Evolutionary conservation across 2,888 invertebrate genomes (phyloP), one percentile per base, ranked within the genome.

Genomic region (Eupeodes latifasciatus): DNA sequence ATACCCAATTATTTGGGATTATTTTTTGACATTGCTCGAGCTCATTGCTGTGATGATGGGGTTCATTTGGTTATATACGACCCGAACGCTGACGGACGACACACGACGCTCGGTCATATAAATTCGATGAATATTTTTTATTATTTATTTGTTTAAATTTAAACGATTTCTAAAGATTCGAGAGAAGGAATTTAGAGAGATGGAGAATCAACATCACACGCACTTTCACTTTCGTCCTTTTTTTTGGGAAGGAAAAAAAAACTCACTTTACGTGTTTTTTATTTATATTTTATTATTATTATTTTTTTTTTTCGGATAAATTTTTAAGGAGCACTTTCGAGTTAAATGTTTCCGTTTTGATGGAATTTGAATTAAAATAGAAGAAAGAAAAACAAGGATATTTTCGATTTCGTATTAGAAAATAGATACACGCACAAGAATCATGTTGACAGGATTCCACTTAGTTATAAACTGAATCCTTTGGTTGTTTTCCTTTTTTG

Each of bases 1-100:
- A 75, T 75, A 71, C 19, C 82, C 82, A 82, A 86, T 82, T 86
- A 86, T 82, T 77, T 59, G 19, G 44, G 77, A 86, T 81, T 82
- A 82, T 81, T 77, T 57, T 59, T 51, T 55, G 27, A 62, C 66
- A 66, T 69, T 78, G 27, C 36, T 44, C 14, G 5, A 40, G 40
- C 34, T 16, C 5, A 5, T 10, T 16, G 4, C 7, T 7, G 55
- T 5, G n/a, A 7, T 51, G 16, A n/a, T 36, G 44, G 49, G 71
- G 53, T 27, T 59, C 12, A 9, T 59, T 34, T 11, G 62, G 40
- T 40, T 14, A n/a, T 34, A 14, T 49, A 40, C n/a, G 51, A 2
- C 27, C 27, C 27, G 2, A 27, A 27, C 27, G 27, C 27, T 27
- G 27, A 27, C 27, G 27, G 27, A 27, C 27, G 27, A 27, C 2